Conservation (phyloP, 1,140 invertebrate species). For the Bombyx mandarina region DNA sequence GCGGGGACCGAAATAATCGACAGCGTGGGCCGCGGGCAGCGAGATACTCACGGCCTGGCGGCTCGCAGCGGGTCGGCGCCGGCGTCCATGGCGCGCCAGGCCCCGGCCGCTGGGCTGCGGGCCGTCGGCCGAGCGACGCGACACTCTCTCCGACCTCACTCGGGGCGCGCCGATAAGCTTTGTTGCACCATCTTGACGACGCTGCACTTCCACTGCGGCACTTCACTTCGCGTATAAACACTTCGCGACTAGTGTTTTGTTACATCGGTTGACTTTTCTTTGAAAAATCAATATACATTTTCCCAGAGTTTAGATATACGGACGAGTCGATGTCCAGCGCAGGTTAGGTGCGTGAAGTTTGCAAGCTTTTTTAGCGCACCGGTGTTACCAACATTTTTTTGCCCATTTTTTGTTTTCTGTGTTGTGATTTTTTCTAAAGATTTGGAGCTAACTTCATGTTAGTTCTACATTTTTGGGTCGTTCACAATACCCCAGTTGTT, state of each 20-base stretch:
- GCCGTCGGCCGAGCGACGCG: conserved; percentile 61
- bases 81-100: conserved; percentile 65
- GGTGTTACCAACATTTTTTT: conserved; percentile 73
- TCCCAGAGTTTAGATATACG: conserved; percentile 67
- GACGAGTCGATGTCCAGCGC: conserved; percentile 73
- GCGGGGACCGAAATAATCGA: conserved; percentile 61
- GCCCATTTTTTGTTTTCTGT: conserved; percentile 69
- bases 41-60: conserved; percentile 65
- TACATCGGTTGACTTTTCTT: conserved; percentile 72
- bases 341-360: conserved; percentile 72
- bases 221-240: conserved; percentile 67
- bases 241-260: conserved; percentile 69
- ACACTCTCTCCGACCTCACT: conserved; percentile 66
- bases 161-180: conserved; percentile 57
- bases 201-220: conserved; percentile 60
- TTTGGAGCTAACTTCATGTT: conserved; percentile 58
- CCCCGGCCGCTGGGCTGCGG: conserved; percentile 61
- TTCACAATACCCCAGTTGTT: conserved; percentile 38
- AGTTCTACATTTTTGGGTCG: conserved; percentile 47
- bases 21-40: conserved; percentile 36
- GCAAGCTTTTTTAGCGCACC: conserved; percentile 73
- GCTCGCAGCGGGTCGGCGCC: conserved; percentile 59
- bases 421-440: conserved; percentile 69
- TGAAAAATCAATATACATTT: conserved; percentile 74
- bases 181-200: conserved; percentile 65